Base-by-base conservation (phyloP, 2,888 invertebrate species). In the Pycnomerus fuliginosus region DNA sequence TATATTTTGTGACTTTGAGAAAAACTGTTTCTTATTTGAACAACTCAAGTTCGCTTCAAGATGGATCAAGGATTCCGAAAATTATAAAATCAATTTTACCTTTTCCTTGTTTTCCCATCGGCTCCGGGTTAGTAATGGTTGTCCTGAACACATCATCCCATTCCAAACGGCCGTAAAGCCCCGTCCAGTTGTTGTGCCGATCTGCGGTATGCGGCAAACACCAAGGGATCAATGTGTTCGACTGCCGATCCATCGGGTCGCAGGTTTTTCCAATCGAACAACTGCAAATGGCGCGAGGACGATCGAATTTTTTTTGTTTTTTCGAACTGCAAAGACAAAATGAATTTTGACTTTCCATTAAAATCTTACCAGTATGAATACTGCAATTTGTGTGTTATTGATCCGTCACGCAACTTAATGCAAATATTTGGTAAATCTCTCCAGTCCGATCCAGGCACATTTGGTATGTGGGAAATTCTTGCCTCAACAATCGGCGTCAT, bases 101-200 rank as follows among this genome's bases (percentile, higher is more conserved):
- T 58, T 89, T 79, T 33, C 91, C 91, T 75, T 90, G 90, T 76
- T 91, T 91, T 51, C 90, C 90, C 88, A 91, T 90, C 1, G 91
- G 91, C 68, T 91, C 90, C 12, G 91, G 90, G 74, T 90, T 90
- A 15, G 86, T 86, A 45, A 87, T 82, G 0, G 90, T 90, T 1
- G 91, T 91, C 55, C 85, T 83, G 71, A 90, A 91, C 75, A 85
- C 89, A 2, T 90, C 90, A 59, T 86, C 83, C 89, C 89, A 90
- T 50, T 85, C 83, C 7, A 91, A 69, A 17, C 91, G 79, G 2
- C 84, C 91, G 62, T 90, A 92, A 22, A 91, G 78, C 0, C 90
- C 92, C 0, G 88, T 82, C 91, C 91, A 91, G 73, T 91, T 77
- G 71, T 89, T 88, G 70, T 91, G 89, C 11, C 90, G 70, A 72